These are phyloP conservation scores for Dynastes tityus DNA, from an alignment of 2,888 invertebrate genomes.

Conservation along the genomic window DNA sequence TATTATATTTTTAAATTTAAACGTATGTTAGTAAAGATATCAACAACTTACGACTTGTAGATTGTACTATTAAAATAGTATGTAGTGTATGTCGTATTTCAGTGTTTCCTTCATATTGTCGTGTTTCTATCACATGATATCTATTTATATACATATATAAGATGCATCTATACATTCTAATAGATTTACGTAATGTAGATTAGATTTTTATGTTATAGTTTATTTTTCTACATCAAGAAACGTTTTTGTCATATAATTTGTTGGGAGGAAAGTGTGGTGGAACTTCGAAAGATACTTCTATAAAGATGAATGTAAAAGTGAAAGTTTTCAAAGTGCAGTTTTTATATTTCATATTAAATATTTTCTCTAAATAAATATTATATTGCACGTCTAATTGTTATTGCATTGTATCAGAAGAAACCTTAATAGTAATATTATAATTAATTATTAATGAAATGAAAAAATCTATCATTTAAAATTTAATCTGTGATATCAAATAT, in stretches of 20 bases:
- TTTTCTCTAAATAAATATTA: conserved; percentile 28
- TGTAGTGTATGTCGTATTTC: conserved; percentile 44
- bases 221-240: conserved; percentile 3
- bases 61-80: conserved; percentile 18
- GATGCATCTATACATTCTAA: conserved; percentile 22
- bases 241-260: not conserved
- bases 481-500: conserved; percentile 53
- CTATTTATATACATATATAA: conserved; percentile 19
- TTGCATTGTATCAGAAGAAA: conserved; percentile 28
- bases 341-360: conserved; percentile 24
- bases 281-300: not conserved
- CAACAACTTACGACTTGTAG: conserved; percentile 10
- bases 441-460: conserved; percentile 33
- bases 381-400: conserved; percentile 35
- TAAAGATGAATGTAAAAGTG: conserved; percentile 15
- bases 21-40: not conserved
- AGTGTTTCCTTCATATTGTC: conserved; percentile 31
- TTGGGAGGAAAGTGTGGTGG: not conserved
- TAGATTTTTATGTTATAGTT: conserved; percentile 27
- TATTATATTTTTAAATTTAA: conserved; percentile 12
- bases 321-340: not conserved
- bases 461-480: conserved; percentile 49
- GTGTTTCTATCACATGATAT: conserved; percentile 37
- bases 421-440: conserved; percentile 13
- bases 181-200: conserved; percentile 12